phyloP scores from a whole-genome alignment of 2,888 invertebrate species.

The Diadegma fenestrale region DNA sequence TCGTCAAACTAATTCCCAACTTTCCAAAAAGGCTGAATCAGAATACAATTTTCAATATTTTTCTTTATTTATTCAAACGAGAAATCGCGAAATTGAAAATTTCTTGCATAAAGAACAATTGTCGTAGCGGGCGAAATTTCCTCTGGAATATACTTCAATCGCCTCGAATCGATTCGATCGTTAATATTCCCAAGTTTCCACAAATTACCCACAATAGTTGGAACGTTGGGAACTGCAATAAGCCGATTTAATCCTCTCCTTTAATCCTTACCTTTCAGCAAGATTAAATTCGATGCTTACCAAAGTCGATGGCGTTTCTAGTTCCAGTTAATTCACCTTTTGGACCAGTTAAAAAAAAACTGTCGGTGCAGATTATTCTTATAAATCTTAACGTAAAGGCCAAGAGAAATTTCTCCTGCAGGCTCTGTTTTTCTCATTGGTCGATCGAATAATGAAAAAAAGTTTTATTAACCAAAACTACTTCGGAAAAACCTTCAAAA shows the following conservation, averaged over 20 bases:
- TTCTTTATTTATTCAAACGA: background rate
- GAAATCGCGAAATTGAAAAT: no score
- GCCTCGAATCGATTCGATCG: background rate
- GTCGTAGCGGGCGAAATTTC: background rate
- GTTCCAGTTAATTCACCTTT: background rate
- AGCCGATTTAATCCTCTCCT: constrained; percentile 10
- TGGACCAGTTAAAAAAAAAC: background rate
- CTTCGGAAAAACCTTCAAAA: no score
- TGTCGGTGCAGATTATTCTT: background rate
- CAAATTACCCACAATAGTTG: constrained; percentile 2
- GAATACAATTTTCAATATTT: background rate
- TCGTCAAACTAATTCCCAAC: background rate
- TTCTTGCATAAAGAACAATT: no score
- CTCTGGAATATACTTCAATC: background rate
- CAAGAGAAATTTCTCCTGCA: background rate
- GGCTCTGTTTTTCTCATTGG: background rate
- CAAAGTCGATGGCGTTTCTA: background rate
- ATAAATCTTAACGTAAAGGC: background rate
- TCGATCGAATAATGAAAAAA: no score
- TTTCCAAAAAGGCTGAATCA: background rate
- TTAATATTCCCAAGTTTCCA: background rate
- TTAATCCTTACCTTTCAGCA: constrained; percentile 4
- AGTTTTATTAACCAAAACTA: no score
- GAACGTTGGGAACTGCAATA: background rate
- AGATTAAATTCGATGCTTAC: constrained; percentile 5